A percentile compares a stretch with the other conserved stretches of the same genome.
Conservation (phyloP, 2,888 invertebrate genomes). For the Perdita meconis region DNA sequence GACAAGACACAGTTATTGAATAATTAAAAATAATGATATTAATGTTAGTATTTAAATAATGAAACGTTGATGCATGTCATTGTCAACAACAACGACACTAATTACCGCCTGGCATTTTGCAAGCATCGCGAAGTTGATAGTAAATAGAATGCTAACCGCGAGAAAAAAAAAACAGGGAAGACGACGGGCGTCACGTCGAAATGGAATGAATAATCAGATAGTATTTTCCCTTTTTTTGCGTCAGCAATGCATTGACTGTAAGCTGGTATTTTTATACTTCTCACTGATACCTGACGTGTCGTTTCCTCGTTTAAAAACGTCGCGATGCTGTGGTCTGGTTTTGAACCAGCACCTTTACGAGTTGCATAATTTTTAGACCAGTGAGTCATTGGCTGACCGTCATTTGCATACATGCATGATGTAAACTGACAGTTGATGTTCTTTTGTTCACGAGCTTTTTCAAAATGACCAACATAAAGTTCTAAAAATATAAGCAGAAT, state of each 20-base stretch:
- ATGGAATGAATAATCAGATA: constrained; percentile 9
- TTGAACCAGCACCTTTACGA: too few species aligned
- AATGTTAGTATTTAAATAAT: constrained; percentile 35
- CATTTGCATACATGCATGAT: background rate
- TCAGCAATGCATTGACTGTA: background rate
- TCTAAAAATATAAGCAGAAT: too few species aligned
- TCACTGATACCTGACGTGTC: constrained; percentile 17
- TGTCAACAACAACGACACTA: constrained; percentile 18
- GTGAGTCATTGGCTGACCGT: constrained; percentile 11
- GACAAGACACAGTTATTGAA: constrained; percentile 24
- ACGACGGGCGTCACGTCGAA: constrained; percentile 10
- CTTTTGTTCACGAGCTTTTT: background rate
- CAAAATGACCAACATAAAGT: too few species aligned
- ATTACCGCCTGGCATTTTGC: constrained; percentile 11
- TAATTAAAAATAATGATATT: constrained; percentile 26
- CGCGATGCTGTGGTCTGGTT: background rate
- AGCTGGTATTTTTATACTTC: constrained; percentile 16
- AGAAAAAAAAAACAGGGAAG: background rate
- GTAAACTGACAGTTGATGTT: background rate
- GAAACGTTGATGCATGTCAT: constrained; percentile 21
- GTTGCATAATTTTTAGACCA: constrained; percentile 23
- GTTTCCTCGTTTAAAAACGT: background rate
- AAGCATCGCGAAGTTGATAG: background rate
- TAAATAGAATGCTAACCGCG: background rate
- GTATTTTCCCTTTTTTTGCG: constrained; percentile 10